Percentiles rank a stretch among this genome's conserved stretches.
Evolutionary conservation across 2,888 invertebrate genomes (phyloP).

Genomic region (Microctonus brassicae): DNA sequence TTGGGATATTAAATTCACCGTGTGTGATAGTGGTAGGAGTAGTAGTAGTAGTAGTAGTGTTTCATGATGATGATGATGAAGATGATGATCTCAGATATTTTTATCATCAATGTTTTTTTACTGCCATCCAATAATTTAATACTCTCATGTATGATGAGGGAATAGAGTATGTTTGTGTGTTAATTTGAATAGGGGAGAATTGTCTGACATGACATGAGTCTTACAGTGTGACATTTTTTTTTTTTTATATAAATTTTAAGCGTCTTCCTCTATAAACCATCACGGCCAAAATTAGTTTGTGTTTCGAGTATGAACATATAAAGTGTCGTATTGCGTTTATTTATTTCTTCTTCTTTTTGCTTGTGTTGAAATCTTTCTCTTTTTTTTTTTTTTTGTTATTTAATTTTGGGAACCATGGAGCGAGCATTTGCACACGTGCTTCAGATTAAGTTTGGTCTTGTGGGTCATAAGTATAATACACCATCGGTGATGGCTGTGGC

Average conservation of each 20-base stretch:
- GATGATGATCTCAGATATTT: slow-evolving; percentile 58
- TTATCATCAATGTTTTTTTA: slow-evolving; percentile 45
- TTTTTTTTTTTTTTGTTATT: slow-evolving; percentile 1
- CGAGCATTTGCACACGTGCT: slow-evolving; percentile 8
- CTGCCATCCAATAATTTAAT: slow-evolving; percentile 26
- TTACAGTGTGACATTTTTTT: too few relatives aligned
- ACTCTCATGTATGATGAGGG: neutral
- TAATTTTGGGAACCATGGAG: neutral
- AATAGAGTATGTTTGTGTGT: slow-evolving; percentile 13
- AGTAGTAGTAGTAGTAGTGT: too few relatives aligned
- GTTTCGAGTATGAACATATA: neutral
- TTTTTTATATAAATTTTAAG: slow-evolving; percentile 22
- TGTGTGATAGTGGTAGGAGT: too few relatives aligned
- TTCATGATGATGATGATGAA: too few relatives aligned
- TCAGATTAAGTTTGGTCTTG: neutral
- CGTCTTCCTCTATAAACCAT: slow-evolving; percentile 33
- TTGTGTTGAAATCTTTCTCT: slow-evolving; percentile 11
- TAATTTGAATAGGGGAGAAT: slow-evolving; percentile 16
- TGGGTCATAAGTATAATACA: neutral
- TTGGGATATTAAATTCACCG: slow-evolving; percentile 42
- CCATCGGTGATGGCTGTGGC: neutral
- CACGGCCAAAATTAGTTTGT: slow-evolving; percentile 45
- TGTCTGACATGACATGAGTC: slow-evolving; percentile 10
- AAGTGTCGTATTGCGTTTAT: neutral
- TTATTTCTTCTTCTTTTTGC: slow-evolving; percentile 5